phyloP scores from a whole-genome alignment of 1,140 invertebrate species.

The Periplaneta americana region DNA sequence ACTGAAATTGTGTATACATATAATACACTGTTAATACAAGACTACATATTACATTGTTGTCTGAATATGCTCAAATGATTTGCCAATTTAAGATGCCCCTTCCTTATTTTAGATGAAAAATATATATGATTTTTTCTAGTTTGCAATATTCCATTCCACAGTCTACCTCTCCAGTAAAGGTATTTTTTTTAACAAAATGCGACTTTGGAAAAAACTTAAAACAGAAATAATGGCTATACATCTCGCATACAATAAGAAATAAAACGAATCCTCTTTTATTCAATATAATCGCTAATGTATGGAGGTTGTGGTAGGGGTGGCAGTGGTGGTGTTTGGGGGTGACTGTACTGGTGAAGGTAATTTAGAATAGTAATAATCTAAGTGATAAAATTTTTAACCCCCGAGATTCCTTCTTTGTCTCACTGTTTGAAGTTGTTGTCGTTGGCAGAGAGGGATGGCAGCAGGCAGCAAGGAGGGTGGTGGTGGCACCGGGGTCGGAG shows the following conservation, averaged over 20 bases:
- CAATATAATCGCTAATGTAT: not conserved
- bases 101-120: too few relatives aligned
- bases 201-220: not conserved
- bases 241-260: not conserved
- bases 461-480: not conserved
- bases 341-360: not conserved
- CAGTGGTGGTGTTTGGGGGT: not conserved
- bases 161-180: too few relatives aligned
- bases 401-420: not conserved
- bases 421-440: not conserved
- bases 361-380: not conserved
- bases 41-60: too few relatives aligned
- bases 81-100: too few relatives aligned
- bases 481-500: not conserved
- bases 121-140: too few relatives aligned
- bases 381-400: not conserved
- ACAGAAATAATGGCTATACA: not conserved
- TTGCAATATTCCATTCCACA: not conserved
- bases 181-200: too few relatives aligned
- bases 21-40: too few relatives aligned
- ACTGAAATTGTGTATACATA: too few relatives aligned
- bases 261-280: not conserved
- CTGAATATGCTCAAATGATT: too few relatives aligned
- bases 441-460: not conserved
- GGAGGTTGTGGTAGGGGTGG: not conserved